phyloP scores from a whole-genome alignment of 2,113 vertebrate species.

The Hippocampus zosterae region DNA sequence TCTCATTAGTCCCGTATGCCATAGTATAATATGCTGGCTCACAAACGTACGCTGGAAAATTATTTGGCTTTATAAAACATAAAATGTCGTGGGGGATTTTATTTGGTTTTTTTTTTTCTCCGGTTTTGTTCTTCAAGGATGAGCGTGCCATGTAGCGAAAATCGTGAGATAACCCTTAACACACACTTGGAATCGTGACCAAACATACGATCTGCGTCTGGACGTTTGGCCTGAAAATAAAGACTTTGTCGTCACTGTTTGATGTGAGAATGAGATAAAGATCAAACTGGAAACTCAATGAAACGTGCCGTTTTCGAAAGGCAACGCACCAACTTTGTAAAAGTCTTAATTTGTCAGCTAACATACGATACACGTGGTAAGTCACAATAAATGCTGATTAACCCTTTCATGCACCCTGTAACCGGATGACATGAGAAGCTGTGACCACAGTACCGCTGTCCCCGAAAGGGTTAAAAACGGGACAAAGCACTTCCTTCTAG shows the following conservation, averaged over 20 bases:
- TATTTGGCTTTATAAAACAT: not conserved
- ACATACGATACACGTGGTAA: not conserved
- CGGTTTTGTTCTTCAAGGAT: constrained; percentile 23
- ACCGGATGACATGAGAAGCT: too few species aligned
- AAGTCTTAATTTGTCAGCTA: not conserved
- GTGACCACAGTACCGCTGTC: too few species aligned
- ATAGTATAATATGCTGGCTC: constrained; percentile 20
- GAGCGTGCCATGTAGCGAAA: constrained; percentile 49
- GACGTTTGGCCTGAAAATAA: constrained; percentile 15
- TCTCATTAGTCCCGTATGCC: constrained; percentile 30
- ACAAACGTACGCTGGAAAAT: constrained; percentile 8
- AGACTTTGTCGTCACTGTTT: constrained; percentile 23
- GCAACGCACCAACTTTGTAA: not conserved
- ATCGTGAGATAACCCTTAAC: constrained; percentile 37
- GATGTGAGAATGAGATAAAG: constrained; percentile 20
- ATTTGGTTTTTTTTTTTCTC: not conserved
- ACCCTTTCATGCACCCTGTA: not conserved
- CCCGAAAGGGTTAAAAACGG: too few species aligned
- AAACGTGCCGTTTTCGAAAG: not conserved
- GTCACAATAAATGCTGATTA: not conserved
- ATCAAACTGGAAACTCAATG: constrained; percentile 7
- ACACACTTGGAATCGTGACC: constrained; percentile 34
- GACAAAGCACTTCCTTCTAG: not conserved
- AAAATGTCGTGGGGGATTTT: too few species aligned
- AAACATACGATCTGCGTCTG: constrained; percentile 19